phyloP scores from a whole-genome alignment of 2,888 invertebrate genomes.

The Chydorus sphaericus region DNA sequence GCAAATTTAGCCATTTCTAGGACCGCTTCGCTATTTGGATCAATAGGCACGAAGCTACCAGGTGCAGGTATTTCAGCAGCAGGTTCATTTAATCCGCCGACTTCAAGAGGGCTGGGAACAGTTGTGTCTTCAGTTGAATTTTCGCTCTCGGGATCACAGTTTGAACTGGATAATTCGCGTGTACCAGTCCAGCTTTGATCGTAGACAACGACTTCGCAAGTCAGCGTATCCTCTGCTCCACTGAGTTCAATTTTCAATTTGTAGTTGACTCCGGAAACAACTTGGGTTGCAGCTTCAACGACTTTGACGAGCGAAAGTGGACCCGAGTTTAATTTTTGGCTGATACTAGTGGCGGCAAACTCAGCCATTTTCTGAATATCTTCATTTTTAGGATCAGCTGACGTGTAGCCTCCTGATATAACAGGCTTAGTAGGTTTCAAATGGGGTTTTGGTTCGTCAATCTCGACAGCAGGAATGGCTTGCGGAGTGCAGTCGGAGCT shows the following conservation, averaged over 20 bases:
- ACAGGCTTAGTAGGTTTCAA: no score
- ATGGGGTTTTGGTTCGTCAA: background rate
- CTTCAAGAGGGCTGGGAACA: no score
- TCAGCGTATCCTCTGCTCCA: slow-evolving; percentile 49
- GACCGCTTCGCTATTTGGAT: slow-evolving; percentile 16
- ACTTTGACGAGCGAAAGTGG: background rate
- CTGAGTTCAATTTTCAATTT: background rate
- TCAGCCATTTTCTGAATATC: background rate
- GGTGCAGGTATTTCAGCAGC: no score
- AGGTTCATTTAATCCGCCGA: no score
- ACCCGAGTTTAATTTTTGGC: background rate
- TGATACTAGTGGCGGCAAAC: background rate
- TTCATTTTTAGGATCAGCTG: slow-evolving; percentile 18
- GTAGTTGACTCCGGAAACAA: slow-evolving; percentile 1
- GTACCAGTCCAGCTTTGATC: background rate
- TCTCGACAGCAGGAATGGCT: background rate
- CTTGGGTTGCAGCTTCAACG: slow-evolving; percentile 2
- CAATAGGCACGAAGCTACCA: background rate
- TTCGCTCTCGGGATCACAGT: background rate
- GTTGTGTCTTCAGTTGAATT: slow-evolving; percentile 25
- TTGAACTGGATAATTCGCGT: background rate
- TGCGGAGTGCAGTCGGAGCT: background rate
- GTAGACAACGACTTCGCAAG: background rate
- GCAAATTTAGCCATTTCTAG: slow-evolving; percentile 21
- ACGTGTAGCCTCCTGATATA: slow-evolving; percentile 19